phyloP scores from a whole-genome alignment of 2,113 vertebrate genomes.

The Ophiodon elongatus region DNA sequence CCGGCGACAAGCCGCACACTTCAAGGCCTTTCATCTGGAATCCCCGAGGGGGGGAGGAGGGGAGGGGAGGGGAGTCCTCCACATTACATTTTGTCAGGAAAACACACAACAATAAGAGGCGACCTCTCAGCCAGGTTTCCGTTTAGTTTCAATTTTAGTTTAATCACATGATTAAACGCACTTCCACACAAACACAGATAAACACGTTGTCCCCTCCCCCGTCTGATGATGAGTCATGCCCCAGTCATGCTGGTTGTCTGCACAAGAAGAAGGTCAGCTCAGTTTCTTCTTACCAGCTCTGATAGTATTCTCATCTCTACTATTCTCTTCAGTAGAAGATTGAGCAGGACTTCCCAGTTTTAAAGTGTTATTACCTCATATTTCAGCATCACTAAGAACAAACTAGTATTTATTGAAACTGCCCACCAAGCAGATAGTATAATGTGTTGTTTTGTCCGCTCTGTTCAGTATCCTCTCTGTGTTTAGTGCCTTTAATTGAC shows the following conservation, averaged over 20 bases:
- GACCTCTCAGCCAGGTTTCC: neutral
- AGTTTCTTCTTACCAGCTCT: slow-evolving; percentile 6
- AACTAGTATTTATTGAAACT: neutral
- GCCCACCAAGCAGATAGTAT: neutral
- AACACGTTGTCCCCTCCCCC: neutral
- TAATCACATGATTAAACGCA: neutral
- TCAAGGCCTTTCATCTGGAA: no score
- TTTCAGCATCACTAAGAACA: neutral
- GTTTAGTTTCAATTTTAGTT: neutral
- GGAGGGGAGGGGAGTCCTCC: no score
- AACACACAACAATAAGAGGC: no score
- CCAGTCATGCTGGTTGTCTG: slow-evolving; percentile 16
- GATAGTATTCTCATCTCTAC: neutral
- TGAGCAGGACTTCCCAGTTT: neutral
- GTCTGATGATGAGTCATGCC: slow-evolving; percentile 18
- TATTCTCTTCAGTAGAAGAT: neutral
- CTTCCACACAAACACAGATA: neutral
- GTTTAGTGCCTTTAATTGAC: slow-evolving; percentile 28
- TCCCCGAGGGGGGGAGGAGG: no score
- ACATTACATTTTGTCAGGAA: no score
- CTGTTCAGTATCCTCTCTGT: slow-evolving; percentile 22
- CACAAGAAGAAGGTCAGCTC: neutral
- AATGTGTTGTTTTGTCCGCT: neutral
- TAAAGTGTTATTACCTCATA: neutral
- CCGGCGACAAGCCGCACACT: no score